Evolutionary conservation across 2,888 invertebrate species (phyloP), one percentile per base, ranked within the genome.

Genomic region (Silvanus unidentatus): DNA sequence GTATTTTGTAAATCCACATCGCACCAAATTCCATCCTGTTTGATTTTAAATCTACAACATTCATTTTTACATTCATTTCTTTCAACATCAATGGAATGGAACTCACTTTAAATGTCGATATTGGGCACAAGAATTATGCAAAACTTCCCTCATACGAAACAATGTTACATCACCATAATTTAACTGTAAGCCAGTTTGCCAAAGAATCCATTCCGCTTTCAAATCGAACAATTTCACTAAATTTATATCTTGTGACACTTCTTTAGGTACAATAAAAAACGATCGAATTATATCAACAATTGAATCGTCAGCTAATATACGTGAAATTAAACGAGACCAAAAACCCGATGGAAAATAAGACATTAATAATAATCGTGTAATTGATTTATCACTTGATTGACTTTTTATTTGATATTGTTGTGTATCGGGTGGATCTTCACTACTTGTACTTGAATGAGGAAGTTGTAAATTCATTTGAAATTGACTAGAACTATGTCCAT

Each of bases 321-420:
- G 75, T 0, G 95, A 91, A 50, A 93, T 88, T 14, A 99, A 78
- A 1, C 98, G 77, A 1, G 97, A 89, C 97, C 98, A 99, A 75
- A 99, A 98, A 1, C 98, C 98, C 52, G 92, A 88, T 1, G 99
- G 99, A 66, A 98, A 93, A 73, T 99, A 99, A 0, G 96, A 93
- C 82, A 98, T 86, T 8, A 98, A 78, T 10, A 99, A 75, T 42
- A 97, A 75, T 1, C 94, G 77, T 0, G 85, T 79, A 36, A 87
- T 77, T 0, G 82, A 75, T 36, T 77, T 77, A 42, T 77, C 78
- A 5, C 77, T 76, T 4, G 79, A 64, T 42, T 79, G 69, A 28
- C 74, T 73, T 11, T 60, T 62, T 10, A 71, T 48, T 47, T 65
- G 62, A 45, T 69, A 32, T 16, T 60, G 58, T 5, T 52, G 44